phyloP scores from a whole-genome alignment of 2,797 vertebrate genomes.

The Clarias platycephalus region DNA sequence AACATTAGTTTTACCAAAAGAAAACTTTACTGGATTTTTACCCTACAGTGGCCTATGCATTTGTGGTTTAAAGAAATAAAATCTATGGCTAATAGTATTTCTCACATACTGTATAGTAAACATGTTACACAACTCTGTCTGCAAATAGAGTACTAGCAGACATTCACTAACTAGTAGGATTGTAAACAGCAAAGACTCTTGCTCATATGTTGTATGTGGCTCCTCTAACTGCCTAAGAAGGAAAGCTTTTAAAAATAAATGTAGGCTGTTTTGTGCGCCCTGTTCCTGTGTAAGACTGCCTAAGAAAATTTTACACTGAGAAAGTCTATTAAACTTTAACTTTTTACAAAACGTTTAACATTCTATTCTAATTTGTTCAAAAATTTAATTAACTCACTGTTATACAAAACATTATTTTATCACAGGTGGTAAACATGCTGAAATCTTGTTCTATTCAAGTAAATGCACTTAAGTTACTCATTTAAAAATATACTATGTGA shows the following conservation, averaged over 20 bases:
- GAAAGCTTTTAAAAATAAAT: conserved; percentile 55
- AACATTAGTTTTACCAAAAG: neutral
- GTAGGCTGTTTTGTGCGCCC: conserved; percentile 65
- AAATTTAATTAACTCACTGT: neutral
- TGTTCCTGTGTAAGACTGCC: conserved; percentile 48
- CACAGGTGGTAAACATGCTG: neutral
- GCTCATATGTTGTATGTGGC: conserved; percentile 26
- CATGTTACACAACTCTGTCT: conserved; percentile 38
- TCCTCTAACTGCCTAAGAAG: conserved; percentile 54
- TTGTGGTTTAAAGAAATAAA: conserved; percentile 14
- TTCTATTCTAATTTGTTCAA: neutral
- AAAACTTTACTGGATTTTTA: neutral
- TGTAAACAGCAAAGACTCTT: conserved; percentile 61
- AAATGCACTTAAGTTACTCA: neutral
- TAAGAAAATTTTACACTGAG: conserved; percentile 28
- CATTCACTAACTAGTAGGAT: conserved; percentile 61
- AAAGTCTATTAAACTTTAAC: conserved; percentile 9
- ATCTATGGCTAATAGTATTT: neutral
- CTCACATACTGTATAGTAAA: conserved; percentile 8
- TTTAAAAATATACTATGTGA: too few relatives aligned
- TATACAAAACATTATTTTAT: neutral
- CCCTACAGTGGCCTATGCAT: neutral
- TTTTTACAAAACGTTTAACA: neutral
- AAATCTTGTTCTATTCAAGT: neutral
- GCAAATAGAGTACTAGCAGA: conserved; percentile 57